These are phyloP conservation scores for Alviniconcha strummeri DNA, from an alignment of 2,888 invertebrate genomes.

Conservation along the genomic window DNA sequence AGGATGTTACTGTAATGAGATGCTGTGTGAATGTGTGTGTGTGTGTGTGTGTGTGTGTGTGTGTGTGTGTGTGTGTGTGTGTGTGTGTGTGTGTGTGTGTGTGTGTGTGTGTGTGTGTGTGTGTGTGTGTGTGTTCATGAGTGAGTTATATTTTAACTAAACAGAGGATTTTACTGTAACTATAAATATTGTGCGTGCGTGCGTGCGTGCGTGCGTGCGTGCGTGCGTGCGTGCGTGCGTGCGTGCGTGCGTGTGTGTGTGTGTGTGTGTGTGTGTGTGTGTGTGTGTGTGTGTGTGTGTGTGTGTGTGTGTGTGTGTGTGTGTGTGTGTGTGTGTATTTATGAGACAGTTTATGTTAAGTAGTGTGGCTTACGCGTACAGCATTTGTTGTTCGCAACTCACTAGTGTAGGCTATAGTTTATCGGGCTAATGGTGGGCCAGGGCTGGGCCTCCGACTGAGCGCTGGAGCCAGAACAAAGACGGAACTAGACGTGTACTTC, in stretches of 20 bases:
- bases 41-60: neutral
- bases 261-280: slow-evolving; percentile 8
- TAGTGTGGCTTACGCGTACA: no score
- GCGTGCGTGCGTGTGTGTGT: neutral
- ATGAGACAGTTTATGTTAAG: neutral
- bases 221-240: neutral
- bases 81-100: slow-evolving; percentile 12
- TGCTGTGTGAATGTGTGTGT: neutral
- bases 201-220: neutral
- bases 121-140: neutral
- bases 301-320: neutral
- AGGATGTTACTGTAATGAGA: neutral
- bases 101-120: neutral
- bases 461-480: no score
- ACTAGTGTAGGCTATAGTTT: no score
- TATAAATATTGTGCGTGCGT: neutral
- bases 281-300: neutral
- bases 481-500: no score
- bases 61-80: slow-evolving; percentile 6
- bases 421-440: no score
- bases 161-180: neutral
- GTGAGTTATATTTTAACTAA: neutral
- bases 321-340: slow-evolving; percentile 1
- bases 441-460: no score
- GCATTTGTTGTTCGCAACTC: no score